Evolutionary conservation across 2,888 invertebrate genomes (phyloP).

Genomic region (Asteroscopus sphinx): DNA sequence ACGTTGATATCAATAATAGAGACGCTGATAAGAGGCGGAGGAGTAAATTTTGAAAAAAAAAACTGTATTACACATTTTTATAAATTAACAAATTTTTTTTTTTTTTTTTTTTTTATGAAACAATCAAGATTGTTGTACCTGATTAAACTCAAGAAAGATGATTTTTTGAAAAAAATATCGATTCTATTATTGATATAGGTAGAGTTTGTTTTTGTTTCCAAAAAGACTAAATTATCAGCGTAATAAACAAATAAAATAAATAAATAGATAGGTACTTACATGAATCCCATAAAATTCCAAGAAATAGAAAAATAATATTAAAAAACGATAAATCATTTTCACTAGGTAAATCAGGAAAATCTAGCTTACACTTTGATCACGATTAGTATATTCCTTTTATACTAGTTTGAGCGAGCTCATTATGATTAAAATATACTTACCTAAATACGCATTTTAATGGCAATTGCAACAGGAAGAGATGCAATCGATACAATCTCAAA

Average conservation of each 20-base stretch:
- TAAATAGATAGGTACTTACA: constrained; percentile 62
- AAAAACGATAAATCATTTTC: constrained; percentile 62
- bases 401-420: constrained; percentile 10
- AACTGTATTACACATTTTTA: no score
- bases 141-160: no score
- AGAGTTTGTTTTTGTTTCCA: no score
- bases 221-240: no score
- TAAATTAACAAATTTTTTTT: no score
- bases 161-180: no score
- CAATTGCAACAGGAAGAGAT: constrained; percentile 9
- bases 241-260: background rate
- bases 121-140: no score
- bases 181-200: no score
- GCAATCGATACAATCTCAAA: constrained; percentile 6
- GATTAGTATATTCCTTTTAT: constrained; percentile 31
- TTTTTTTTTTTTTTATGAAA: no score
- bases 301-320: constrained; percentile 63
- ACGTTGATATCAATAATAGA: no score
- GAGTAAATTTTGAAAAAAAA: no score
- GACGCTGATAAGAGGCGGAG: no score
- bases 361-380: constrained; percentile 1
- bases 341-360: constrained; percentile 32
- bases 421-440: background rate
- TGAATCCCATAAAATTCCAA: constrained; percentile 56
- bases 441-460: constrained; percentile 16